Evolutionary conservation across 2,888 invertebrate species (phyloP).

Genomic region (Erebia epiphron): DNA sequence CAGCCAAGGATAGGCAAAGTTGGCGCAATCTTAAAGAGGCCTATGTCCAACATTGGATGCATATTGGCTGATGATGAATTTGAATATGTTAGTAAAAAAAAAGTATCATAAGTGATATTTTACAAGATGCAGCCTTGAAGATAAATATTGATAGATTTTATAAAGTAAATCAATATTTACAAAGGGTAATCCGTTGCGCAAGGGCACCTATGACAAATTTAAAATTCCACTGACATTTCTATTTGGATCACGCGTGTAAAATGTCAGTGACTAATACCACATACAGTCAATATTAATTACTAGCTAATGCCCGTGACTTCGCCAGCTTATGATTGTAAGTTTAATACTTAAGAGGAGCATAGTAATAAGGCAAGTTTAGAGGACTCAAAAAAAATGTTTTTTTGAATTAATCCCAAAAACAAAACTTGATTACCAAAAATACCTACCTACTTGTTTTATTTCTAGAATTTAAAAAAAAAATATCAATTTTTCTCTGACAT

Average conservation of each 20-base stretch:
- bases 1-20: too few species aligned
- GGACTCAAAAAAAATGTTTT: too few species aligned
- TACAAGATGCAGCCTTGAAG: constrained; percentile 16
- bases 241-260: constrained; percentile 27
- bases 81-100: constrained; percentile 11
- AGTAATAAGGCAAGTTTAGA: too few species aligned
- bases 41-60: too few species aligned
- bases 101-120: background rate
- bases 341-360: background rate
- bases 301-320: background rate
- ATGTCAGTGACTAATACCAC: constrained; percentile 26
- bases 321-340: background rate
- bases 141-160: background rate
- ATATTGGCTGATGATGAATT: too few species aligned
- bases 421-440: too few species aligned
- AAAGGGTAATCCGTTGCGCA: constrained; percentile 23
- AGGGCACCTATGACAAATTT: constrained; percentile 25
- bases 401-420: too few species aligned
- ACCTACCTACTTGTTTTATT: too few species aligned
- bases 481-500: too few species aligned
- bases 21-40: too few species aligned
- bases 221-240: constrained; percentile 33
- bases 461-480: too few species aligned
- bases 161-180: constrained; percentile 18
- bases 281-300: constrained; percentile 1